Base-by-base conservation (phyloP, 37 sponge, comb jelly and placozoan species). In the Corticium candelabrum region DNA sequence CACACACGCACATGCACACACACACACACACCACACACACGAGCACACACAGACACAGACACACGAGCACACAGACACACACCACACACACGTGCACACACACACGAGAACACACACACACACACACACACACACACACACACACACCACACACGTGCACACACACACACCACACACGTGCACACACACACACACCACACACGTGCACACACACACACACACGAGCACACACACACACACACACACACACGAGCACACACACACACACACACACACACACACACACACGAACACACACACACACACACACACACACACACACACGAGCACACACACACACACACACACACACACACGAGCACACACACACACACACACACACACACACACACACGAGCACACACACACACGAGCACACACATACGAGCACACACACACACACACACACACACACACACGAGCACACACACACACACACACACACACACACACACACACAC, bases 381-480 rank as follows among this genome's bases (percentile, higher is more conserved):
- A 70, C 69, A 69, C 76, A 80, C 81, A 33, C 37, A n/a, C 2
- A 85, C 38, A 33, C 80, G 77, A 4, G 68, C 76, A 32, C 80
- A 71, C 37, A 4, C 5, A 70, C 34, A 4, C 29, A 70, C n/a
- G 3, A 35, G 7, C n/a, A n/a, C n/a, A n/a, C n/a, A n/a, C n/a
- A n/a, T n/a, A n/a, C n/a, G n/a, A n/a, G n/a, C n/a, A n/a, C 3
- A 33, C 3, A 70, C n/a, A 35, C 3, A 70, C n/a, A 4, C 3
- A 70, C 73, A 70, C 34, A 15, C n/a, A 70, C 69, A 69, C 76
- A 80, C 81, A 33, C 37, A n/a, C 2, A 85, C 38, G 34, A 85
- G 77, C 27, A 69, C 76, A 32, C 80, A 71, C 37, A 85, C 39
- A 39, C 80, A 79, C 75, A 35, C n/a, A n/a, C n/a, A n/a, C n/a